Percentiles rank a stretch among this genome's conserved stretches.
These are phyloP conservation scores for Amblyjoppa proteus DNA, from an alignment of 2,888 invertebrate species.

Conservation along the genomic window DNA sequence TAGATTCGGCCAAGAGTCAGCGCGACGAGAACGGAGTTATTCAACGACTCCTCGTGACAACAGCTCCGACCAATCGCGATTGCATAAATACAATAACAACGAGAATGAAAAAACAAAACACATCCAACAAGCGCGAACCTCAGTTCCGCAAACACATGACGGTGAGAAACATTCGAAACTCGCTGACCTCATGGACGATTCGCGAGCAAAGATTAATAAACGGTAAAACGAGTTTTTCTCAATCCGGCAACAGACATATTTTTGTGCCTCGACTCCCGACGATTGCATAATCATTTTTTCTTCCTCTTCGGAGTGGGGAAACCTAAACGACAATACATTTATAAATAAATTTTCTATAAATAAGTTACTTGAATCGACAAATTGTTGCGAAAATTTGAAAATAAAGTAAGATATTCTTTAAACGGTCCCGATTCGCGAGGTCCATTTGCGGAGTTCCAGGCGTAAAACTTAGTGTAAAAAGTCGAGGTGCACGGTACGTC, in stretches of 20 bases:
- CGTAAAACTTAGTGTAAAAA: constrained; percentile 5
- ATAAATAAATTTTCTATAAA: neutral
- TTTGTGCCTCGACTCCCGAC: too few relatives aligned
- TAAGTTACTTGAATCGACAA: neutral
- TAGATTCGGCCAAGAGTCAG: constrained; percentile 21
- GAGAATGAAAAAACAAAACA: neutral
- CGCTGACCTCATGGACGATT: neutral
- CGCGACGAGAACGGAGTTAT: constrained; percentile 18
- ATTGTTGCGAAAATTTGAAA: neutral
- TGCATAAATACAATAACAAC: constrained; percentile 1
- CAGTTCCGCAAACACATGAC: neutral
- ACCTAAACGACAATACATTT: too few relatives aligned
- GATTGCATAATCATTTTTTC: too few relatives aligned
- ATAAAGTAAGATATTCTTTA: neutral
- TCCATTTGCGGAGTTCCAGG: neutral
- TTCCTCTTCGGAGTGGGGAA: too few relatives aligned
- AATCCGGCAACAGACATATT: neutral
- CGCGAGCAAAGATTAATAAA: neutral
- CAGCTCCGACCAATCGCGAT: neutral
- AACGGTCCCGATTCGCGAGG: neutral
- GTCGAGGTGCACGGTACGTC: constrained; percentile 18
- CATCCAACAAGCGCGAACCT: neutral
- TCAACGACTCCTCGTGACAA: neutral
- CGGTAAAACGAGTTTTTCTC: neutral
- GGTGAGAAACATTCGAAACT: neutral